Evolutionary conservation across 2,113 vertebrate species (phyloP).

Genomic region (Aviceda subcristata): DNA sequence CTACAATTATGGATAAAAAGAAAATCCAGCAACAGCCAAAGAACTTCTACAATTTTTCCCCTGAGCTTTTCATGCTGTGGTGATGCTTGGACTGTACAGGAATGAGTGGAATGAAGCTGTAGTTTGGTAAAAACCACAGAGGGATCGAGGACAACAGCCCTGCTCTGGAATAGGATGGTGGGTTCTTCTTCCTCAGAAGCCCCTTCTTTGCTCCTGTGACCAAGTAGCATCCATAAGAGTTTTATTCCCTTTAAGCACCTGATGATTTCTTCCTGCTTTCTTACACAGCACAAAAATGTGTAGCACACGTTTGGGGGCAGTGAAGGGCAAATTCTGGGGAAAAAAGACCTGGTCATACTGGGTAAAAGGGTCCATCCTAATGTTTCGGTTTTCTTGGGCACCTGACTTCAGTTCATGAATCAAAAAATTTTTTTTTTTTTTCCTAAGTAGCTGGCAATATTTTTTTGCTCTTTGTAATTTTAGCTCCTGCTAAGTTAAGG

Average conservation of each 20-base stretch:
- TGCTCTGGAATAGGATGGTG: background rate
- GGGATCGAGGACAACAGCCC: accelerated
- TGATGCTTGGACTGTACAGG: background rate
- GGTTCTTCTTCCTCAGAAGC: background rate
- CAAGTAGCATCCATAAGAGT: background rate
- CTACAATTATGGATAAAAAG: background rate
- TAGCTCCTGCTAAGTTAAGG: background rate
- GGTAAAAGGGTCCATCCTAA: background rate
- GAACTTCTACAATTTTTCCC: background rate
- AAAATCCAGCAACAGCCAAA: background rate
- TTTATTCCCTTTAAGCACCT: background rate
- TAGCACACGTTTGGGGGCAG: background rate
- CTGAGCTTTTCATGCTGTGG: background rate
- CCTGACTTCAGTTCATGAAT: background rate
- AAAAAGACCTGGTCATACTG: background rate
- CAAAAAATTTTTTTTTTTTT: background rate
- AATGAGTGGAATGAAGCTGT: background rate
- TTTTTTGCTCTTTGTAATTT: background rate
- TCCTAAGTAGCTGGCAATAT: background rate
- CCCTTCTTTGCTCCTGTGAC: background rate
- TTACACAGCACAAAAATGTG: background rate
- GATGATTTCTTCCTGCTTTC: background rate
- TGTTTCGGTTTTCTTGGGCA: background rate
- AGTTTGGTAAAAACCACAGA: background rate
- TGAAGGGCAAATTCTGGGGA: background rate